phyloP scores from a whole-genome alignment of 37 sponge, comb jelly and placozoan species.

The Aplysina aerophoba region DNA sequence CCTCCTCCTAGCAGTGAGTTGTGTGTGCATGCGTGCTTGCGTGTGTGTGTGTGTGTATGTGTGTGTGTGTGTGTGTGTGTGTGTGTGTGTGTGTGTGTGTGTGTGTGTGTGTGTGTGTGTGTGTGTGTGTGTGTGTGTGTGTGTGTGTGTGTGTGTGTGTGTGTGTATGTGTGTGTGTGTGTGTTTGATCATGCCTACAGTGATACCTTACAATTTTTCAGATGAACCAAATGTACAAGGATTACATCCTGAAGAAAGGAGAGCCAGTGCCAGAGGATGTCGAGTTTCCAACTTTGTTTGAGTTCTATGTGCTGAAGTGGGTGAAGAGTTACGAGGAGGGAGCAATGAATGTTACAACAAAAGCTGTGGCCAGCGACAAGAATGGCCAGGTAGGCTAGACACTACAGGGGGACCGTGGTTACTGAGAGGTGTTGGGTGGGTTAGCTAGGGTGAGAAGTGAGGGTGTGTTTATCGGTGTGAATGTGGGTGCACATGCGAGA shows the following conservation, averaged over 20 bases:
- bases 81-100: too few relatives aligned
- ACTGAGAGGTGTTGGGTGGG: neutral
- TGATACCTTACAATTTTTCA: neutral
- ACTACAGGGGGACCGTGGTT: too few relatives aligned
- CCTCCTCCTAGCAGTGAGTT: slow-evolving; percentile 63
- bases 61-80: neutral
- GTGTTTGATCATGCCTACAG: neutral
- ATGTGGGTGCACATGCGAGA: neutral
- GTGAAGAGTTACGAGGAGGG: slow-evolving; percentile 1
- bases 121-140: too few relatives aligned
- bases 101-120: neutral
- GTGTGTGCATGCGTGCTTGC: too few relatives aligned
- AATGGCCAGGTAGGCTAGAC: neutral
- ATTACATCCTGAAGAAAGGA: slow-evolving; percentile 5
- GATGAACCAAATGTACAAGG: slow-evolving; percentile 31
- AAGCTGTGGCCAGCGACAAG: slow-evolving; percentile 26
- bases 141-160: too few relatives aligned
- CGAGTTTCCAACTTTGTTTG: slow-evolving; percentile 26
- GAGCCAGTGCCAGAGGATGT: neutral
- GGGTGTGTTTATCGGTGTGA: neutral
- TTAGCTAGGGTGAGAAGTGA: neutral
- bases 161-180: too few relatives aligned
- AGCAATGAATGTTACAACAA: neutral
- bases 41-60: too few relatives aligned
- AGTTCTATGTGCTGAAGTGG: slow-evolving; percentile 19